These are phyloP conservation scores for Darwinula stevensoni DNA, from an alignment of 2,888 invertebrate species.

Conservation along the genomic window DNA sequence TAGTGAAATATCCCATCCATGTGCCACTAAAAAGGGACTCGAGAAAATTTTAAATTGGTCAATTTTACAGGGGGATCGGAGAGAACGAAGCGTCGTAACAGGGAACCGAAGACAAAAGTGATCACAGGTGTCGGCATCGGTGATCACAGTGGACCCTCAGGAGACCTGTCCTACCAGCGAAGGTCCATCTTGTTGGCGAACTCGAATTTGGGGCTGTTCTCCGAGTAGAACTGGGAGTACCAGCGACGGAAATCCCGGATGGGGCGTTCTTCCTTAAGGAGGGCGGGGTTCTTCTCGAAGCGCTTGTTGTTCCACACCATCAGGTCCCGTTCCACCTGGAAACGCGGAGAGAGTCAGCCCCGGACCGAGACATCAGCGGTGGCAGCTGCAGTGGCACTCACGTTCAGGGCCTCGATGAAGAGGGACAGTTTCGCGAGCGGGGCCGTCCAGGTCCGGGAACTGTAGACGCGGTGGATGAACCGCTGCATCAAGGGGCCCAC, in stretches of 20 bases:
- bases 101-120: too few relatives aligned
- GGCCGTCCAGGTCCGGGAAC: slow-evolving; percentile 24
- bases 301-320: slow-evolving; percentile 61
- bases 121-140: too few relatives aligned
- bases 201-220: slow-evolving; percentile 26
- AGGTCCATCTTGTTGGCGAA: too few relatives aligned
- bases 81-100: too few relatives aligned
- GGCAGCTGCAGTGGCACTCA: slow-evolving; percentile 10
- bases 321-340: slow-evolving; percentile 51
- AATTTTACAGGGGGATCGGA: too few relatives aligned
- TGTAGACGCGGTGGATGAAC: slow-evolving; percentile 45
- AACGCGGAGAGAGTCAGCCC: slow-evolving; percentile 9
- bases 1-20: too few relatives aligned
- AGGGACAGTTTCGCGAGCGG: slow-evolving; percentile 32
- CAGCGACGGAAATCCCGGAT: slow-evolving; percentile 42
- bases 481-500: slow-evolving; percentile 40
- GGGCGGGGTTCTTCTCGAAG: slow-evolving; percentile 33
- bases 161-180: too few relatives aligned
- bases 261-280: slow-evolving; percentile 39
- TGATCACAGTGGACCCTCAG: too few relatives aligned
- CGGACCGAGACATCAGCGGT: neutral
- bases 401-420: slow-evolving; percentile 27
- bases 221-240: slow-evolving; percentile 59
- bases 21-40: too few relatives aligned
- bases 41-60: too few relatives aligned